These are phyloP conservation scores for Platypus cylindrus DNA, from an alignment of 2,888 invertebrate genomes.

Conservation along the genomic window DNA sequence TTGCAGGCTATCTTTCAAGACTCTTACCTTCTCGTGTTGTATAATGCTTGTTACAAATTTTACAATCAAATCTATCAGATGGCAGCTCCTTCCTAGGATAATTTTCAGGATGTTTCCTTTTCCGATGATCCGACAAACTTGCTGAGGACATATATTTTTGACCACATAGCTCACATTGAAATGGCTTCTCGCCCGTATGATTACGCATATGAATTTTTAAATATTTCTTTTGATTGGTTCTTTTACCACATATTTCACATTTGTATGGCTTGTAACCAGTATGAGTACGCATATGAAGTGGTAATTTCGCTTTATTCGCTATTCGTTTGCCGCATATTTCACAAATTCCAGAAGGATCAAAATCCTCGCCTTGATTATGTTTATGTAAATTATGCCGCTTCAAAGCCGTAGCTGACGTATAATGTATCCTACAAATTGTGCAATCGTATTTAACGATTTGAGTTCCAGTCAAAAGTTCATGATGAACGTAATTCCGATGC, in stretches of 20 bases:
- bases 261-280: conserved; percentile 33
- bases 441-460: conserved; percentile 32
- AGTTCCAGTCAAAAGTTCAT: conserved; percentile 32
- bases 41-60: conserved; percentile 36
- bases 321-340: conserved; percentile 46
- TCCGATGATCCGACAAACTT: conserved; percentile 1
- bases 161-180: conserved; percentile 38
- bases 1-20: no score
- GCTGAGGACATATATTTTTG: conserved; percentile 17
- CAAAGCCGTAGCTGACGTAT: conserved; percentile 26
- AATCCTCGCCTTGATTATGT: conserved; percentile 32
- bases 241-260: conserved; percentile 36
- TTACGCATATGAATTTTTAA: no score
- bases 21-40: no score
- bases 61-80: conserved; percentile 33
- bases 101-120: neutral
- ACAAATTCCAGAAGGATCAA: conserved; percentile 35
- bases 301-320: no score
- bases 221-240: no score
- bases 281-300: conserved; percentile 37
- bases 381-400: conserved; percentile 27
- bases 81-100: neutral
- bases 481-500: conserved; percentile 39
- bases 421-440: conserved; percentile 29
- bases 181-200: conserved; percentile 35